Evolutionary conservation across 2,113 vertebrate species (phyloP), one percentile per base, ranked within the genome.

Genomic region (Scatophagus argus): DNA sequence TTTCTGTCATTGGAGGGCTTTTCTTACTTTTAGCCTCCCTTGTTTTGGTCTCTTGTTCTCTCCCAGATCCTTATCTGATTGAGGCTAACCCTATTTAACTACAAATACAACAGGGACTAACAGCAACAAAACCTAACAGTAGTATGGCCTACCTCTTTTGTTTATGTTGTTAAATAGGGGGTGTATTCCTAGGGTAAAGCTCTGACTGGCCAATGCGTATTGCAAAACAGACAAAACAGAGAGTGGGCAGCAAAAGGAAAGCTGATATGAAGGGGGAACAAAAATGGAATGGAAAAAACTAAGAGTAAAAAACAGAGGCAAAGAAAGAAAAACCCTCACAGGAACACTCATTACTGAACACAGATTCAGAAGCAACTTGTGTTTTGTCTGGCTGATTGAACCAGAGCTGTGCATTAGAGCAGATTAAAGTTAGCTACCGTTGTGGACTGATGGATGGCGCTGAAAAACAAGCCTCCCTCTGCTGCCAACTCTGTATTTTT

Each of bases 381-480:
- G 70, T 55, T 64, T 56, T 44, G 27, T 79, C 75, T 66, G 59
- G 11, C 23, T 83, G 79, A 80, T 10, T 65, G 58, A 80, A 68
- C 44, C 29, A 62, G 49, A 52, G 34, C 38, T 55, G 66, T 83
- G 72, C 78, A 84, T 79, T 59, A 64, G 67, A 54, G 67, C 68
- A 80, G 73, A 89, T 82, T 74, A 59, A 74, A 71, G 71, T 66
- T 74, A 60, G 72, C 82, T 82, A 59, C 68, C 1, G 5, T 36
- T 75, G 52, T 21, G 25, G 51, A 47, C 59, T 85, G 81, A 89
- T 86, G 78, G 84, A 86, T 77, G 79, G 66, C 63, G 49, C n/a
- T 46, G 66, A 74, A 82, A 80, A 62, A 74, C 78, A 82, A 77
- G 73, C 52, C 68, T 82, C 58, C 41, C 49, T 59, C 78, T 63